Percentiles rank a stretch among this genome's conserved stretches.
These are phyloP conservation scores for Nymphalis c-album DNA, from an alignment of 2,888 invertebrate genomes.

Conservation along the genomic window DNA sequence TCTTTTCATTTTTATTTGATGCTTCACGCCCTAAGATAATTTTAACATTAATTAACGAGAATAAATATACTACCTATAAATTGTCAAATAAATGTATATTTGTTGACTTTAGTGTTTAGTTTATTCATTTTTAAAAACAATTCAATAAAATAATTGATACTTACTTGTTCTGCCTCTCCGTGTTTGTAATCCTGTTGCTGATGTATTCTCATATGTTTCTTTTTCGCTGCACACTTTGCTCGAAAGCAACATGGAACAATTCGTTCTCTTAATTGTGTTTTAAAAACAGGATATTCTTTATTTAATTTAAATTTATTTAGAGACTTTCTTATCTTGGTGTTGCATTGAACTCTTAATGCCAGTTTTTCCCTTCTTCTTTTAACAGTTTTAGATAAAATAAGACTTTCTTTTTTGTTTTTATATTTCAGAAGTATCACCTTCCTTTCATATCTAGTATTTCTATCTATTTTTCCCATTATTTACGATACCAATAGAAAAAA, in stretches of 20 bases:
- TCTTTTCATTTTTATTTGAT: too few species aligned
- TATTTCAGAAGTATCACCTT: slow-evolving; percentile 42
- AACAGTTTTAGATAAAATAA: slow-evolving; percentile 33
- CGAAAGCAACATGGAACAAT: slow-evolving; percentile 39
- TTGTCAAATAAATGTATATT: too few species aligned
- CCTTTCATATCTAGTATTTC: slow-evolving; percentile 27
- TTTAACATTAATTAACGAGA: too few species aligned
- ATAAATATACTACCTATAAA: too few species aligned
- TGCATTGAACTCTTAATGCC: slow-evolving; percentile 14
- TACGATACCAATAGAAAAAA: too few species aligned
- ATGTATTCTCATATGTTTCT: neutral
- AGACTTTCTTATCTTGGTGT: slow-evolving; percentile 14
- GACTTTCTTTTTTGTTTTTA: slow-evolving; percentile 32
- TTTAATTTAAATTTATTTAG: slow-evolving; percentile 19
- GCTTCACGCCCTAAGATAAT: too few species aligned
- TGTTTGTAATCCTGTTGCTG: neutral
- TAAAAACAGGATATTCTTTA: slow-evolving; percentile 17
- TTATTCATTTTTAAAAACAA: neutral
- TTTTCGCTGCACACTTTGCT: slow-evolving; percentile 16
- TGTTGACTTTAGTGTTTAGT: too few species aligned
- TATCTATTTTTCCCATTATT: slow-evolving; percentile 1
- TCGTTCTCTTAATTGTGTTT: slow-evolving; percentile 23
- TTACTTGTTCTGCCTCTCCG: neutral
- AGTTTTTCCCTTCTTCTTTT: slow-evolving; percentile 7
- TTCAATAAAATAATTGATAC: neutral